Conservation (phyloP, 2,888 invertebrate species). For the Buathra laborator region DNA sequence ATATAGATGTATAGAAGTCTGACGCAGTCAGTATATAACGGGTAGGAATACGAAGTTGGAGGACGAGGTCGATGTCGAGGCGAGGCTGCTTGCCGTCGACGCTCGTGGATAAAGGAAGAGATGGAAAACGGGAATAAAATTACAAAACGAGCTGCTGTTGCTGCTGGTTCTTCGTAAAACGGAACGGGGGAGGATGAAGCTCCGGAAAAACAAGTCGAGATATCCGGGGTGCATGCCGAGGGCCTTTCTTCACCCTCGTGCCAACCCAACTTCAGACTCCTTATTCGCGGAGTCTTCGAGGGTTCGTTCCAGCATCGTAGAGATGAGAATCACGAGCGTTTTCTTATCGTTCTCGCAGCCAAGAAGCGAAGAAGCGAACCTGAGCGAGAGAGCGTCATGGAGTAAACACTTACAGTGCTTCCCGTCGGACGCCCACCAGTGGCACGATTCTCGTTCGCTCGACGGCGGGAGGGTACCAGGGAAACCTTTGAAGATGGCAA, state of each 20-base stretch:
- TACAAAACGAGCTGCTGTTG: slow-evolving; percentile 72
- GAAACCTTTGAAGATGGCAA: slow-evolving; percentile 69
- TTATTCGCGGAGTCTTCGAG: slow-evolving; percentile 34
- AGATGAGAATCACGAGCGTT: slow-evolving; percentile 60
- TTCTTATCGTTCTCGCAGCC: slow-evolving; percentile 58
- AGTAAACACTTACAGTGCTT: slow-evolving; percentile 67
- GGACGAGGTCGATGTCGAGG: slow-evolving; percentile 49
- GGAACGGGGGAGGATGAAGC: slow-evolving; percentile 31
- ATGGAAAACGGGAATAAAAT: slow-evolving; percentile 76
- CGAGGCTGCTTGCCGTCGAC: slow-evolving; percentile 39
- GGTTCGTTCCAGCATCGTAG: slow-evolving; percentile 45
- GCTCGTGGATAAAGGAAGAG: slow-evolving; percentile 60
- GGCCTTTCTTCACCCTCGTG: slow-evolving; percentile 27
- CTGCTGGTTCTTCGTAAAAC: slow-evolving; percentile 20
- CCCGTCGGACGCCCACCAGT: slow-evolving; percentile 40
- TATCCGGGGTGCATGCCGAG: slow-evolving; percentile 53
- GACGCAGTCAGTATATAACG: slow-evolving; percentile 38
- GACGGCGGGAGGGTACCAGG: slow-evolving; percentile 35
- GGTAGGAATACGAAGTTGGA: slow-evolving; percentile 44
- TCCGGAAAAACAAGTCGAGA: slow-evolving; percentile 66
- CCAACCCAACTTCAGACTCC: slow-evolving; percentile 1
- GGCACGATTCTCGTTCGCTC: slow-evolving; percentile 41
- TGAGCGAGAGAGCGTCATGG: slow-evolving; percentile 48
- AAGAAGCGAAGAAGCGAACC: slow-evolving; percentile 49
- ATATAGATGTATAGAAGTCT: slow-evolving; percentile 6